These are phyloP conservation scores for Smutsia temminckii DNA, from an alignment of 2,797 vertebrate genomes.

Conservation along the genomic window DNA sequence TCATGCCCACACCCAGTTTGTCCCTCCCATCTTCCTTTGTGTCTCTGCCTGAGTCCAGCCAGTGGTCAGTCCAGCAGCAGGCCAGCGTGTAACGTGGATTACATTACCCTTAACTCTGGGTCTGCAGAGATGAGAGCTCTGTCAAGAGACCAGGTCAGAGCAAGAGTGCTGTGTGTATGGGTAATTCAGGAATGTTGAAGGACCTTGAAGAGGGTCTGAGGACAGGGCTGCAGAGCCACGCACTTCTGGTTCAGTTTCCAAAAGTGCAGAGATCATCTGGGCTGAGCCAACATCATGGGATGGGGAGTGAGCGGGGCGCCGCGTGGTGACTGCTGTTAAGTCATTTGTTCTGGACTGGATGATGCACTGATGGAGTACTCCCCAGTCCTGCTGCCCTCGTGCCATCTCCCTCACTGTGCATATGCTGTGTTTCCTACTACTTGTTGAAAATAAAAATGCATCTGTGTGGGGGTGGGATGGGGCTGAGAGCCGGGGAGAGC, in stretches of 20 bases:
- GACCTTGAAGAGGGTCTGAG: neutral
- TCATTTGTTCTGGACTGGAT: neutral
- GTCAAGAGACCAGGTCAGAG: neutral
- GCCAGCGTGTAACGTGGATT: neutral
- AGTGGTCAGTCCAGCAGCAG: neutral
- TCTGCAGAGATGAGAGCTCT: neutral
- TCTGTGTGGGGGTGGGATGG: neutral
- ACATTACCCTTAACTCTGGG: neutral
- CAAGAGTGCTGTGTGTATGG: neutral
- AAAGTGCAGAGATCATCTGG: neutral
- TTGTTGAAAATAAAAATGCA: slow-evolving; percentile 22
- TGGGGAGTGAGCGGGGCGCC: neutral
- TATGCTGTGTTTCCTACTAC: neutral
- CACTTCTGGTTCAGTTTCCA: neutral
- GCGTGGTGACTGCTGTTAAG: neutral
- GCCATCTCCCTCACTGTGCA: neutral
- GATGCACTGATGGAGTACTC: neutral
- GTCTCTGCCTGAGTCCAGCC: neutral
- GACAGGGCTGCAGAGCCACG: neutral
- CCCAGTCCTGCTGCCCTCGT: neutral
- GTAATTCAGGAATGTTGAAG: neutral
- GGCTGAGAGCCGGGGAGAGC: neutral
- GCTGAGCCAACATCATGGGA: neutral
- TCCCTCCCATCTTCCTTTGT: neutral
- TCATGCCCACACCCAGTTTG: neutral